Conservation (phyloP, 2,797 vertebrate species). For the Danio jaintianensis region DNA sequence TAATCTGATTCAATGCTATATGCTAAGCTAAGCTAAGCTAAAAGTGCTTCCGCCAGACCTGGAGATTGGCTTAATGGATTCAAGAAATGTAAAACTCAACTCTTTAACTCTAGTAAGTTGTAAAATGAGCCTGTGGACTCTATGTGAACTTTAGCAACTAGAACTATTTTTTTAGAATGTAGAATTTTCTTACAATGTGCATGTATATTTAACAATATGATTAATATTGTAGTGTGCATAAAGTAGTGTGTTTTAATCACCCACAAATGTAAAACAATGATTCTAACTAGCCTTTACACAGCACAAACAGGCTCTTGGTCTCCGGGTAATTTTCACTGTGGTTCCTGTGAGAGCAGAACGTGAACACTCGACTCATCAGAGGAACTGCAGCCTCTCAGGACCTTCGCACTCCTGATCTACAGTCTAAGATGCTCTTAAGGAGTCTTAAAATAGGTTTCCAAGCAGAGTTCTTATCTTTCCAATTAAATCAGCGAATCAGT, state of each 20-base stretch:
- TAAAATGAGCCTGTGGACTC: too few relatives aligned
- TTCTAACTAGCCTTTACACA: not conserved
- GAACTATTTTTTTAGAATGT: too few relatives aligned
- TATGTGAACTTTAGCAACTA: too few relatives aligned
- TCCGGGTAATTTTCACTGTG: not conserved
- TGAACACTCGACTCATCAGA: constrained; percentile 12
- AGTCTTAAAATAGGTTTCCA: constrained; percentile 46
- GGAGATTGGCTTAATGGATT: too few relatives aligned
- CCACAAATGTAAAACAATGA: not conserved
- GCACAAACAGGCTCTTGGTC: not conserved
- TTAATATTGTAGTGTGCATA: not conserved
- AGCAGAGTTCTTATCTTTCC: constrained; percentile 18
- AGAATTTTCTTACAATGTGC: too few relatives aligned
- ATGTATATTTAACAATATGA: too few relatives aligned
- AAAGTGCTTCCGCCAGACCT: too few relatives aligned
- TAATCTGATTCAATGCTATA: too few relatives aligned
- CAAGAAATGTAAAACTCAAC: too few relatives aligned
- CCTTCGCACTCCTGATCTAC: not conserved
- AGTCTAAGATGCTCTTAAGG: constrained; percentile 23
- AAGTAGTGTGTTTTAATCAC: not conserved
- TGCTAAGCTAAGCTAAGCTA: too few relatives aligned
- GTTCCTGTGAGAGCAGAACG: not conserved
- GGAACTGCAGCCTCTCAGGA: not conserved
- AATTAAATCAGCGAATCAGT: constrained; percentile 25
- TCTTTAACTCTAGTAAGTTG: too few relatives aligned